A percentile compares a stretch with the other conserved stretches of the same genome.
phyloP scores from a whole-genome alignment of 2,888 invertebrate species.

The Pterostichus niger region DNA sequence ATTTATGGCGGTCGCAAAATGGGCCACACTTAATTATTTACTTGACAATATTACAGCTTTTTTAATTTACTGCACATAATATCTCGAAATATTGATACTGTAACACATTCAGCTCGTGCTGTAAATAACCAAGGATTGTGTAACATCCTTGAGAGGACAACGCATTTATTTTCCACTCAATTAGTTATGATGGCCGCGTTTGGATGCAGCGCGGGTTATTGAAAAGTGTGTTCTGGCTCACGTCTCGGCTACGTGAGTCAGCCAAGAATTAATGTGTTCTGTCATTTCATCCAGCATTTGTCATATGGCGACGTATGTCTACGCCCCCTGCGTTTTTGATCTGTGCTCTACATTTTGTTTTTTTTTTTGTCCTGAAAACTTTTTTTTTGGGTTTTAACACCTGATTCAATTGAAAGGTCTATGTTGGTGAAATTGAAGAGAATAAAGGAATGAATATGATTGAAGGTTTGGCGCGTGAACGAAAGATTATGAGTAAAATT shows the following conservation, averaged over 20 bases:
- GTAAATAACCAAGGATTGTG: slow-evolving; percentile 72
- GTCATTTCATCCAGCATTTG: slow-evolving; percentile 46
- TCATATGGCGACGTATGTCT: slow-evolving; percentile 1
- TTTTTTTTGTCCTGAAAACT: no score
- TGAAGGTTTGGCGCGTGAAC: no score
- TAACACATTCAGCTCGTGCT: neutral
- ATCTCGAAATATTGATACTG: slow-evolving; percentile 71
- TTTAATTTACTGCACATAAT: slow-evolving; percentile 71
- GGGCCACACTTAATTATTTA: slow-evolving; percentile 70
- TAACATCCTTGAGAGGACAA: neutral
- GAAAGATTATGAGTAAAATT: no score
- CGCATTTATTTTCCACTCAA: slow-evolving; percentile 25
- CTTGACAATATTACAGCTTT: slow-evolving; percentile 70
- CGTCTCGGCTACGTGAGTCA: slow-evolving; percentile 21
- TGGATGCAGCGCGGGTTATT: slow-evolving; percentile 15
- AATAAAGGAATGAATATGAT: no score
- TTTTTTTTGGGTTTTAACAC: no score
- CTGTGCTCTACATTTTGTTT: no score
- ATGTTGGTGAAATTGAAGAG: no score
- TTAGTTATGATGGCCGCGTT: slow-evolving; percentile 17
- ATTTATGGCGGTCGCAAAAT: slow-evolving; percentile 67
- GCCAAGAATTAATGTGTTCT: slow-evolving; percentile 42
- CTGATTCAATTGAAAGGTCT: no score
- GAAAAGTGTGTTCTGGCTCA: slow-evolving; percentile 23
- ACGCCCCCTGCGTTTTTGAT: no score